Conservation (phyloP, 2,113 vertebrate genomes). For the Amphiprion percula region DNA sequence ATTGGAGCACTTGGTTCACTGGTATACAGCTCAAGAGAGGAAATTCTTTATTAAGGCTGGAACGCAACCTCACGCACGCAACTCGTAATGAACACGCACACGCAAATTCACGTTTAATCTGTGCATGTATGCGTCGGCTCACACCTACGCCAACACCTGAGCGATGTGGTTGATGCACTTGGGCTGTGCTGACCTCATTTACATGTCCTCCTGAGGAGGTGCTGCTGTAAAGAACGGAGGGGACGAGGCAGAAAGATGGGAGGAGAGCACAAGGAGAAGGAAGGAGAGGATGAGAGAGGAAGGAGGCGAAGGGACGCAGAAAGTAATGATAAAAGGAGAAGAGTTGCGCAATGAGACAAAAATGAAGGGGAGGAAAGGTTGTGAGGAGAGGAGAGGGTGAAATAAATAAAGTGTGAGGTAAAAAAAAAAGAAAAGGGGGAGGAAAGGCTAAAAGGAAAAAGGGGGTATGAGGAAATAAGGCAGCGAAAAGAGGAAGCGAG, state of each 20-base stretch:
- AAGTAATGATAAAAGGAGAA: conserved; percentile 37
- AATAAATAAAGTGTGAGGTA: conserved; percentile 24
- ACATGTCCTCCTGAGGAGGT: conserved; percentile 67
- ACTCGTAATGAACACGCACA: conserved; percentile 6
- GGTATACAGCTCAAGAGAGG: conserved; percentile 50
- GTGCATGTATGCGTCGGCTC: conserved; percentile 12
- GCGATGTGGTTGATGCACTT: conserved; percentile 53
- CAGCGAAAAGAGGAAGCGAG: conserved; percentile 43
- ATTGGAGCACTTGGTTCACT: conserved; percentile 68
- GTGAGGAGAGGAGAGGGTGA: conserved; percentile 32
- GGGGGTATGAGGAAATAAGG: conserved; percentile 54
- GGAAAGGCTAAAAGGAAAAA: conserved; percentile 22
- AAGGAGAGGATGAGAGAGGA: background rate
- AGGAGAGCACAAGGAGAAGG: background rate
- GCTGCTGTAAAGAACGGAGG: conserved; percentile 31
- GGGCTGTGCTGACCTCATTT: conserved; percentile 73
- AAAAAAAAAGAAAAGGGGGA: conserved; percentile 28
- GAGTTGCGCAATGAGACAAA: conserved; percentile 38
- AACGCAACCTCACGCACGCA: conserved; percentile 21
- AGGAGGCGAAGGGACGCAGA: background rate
- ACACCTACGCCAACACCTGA: conserved; percentile 65
- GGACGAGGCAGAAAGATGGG: background rate
- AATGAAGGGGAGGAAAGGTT: conserved; percentile 10
- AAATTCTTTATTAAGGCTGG: conserved; percentile 59
- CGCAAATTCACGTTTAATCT: conserved; percentile 26